Base-by-base conservation (phyloP, 2,797 vertebrate genomes). In the Otus scops region DNA sequence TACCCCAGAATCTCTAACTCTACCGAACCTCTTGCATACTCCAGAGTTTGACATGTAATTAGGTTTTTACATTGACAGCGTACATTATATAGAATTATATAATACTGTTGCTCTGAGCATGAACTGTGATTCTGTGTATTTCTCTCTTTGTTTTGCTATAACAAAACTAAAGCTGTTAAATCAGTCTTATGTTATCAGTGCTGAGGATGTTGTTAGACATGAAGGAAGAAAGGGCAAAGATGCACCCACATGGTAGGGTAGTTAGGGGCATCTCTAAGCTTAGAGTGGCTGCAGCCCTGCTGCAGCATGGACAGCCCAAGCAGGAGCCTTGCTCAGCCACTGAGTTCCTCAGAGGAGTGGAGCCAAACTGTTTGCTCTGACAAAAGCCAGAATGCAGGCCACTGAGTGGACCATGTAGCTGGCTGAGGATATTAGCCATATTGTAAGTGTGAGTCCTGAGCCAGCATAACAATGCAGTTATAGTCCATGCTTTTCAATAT, bases 351-450 rank as follows among this genome's bases (percentile, higher is more conserved):
- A 47, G 32, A 79, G 23, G 34, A 81, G 7, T 15, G 13, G 36
- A 78, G 21, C 11, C 76, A 84, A 61, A 61, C 1, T 2, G 38
- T 76, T 91, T 74, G 18, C 34, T 75, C 60, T 41, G 53, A 50
- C 36, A 78, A 86, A 93, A 75, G 20, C 21, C 92, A 94, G 83
- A 36, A 34, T 38, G 21, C 2, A 1, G 67, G 36, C 41, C 45
- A 41, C 18, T 0, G 0, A 53, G 23, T 56, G 20, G 28, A 36
- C 14, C 45, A 27, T 1, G 0, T 60, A 92, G 11, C 53, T 89
- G 39, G 22, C 57, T 28, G 17, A 54, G 51, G 45, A 71, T 8
- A 7, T 38, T 54, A 18, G 9, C 28, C 36, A 10, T 74, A 32
- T 38, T 84, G 57, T 68, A 82, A 89, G 41, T 2, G 1, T n/a